Conservation (phyloP, 53 echinoderm and acorn worm genomes). For the Temnopleurus reevesii region DNA sequence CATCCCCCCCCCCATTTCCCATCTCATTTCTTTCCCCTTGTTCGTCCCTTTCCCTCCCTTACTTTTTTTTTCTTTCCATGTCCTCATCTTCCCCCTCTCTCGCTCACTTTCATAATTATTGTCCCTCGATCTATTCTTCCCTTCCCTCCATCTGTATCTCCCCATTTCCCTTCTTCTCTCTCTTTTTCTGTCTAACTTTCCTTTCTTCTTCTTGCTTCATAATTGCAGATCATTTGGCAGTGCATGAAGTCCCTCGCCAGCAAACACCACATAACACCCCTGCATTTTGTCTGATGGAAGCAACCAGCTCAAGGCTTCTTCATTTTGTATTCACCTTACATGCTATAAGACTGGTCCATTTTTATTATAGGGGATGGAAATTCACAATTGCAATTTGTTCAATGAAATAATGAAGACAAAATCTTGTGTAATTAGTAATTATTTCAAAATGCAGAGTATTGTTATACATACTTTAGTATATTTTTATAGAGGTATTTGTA, state of each 20-base stretch:
- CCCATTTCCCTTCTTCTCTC: neutral
- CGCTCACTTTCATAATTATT: neutral
- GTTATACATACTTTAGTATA: neutral
- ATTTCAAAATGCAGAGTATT: neutral
- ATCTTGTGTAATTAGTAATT: neutral
- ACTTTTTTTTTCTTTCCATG: neutral
- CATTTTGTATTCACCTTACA: neutral
- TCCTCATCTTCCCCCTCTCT: neutral
- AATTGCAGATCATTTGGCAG: constrained; percentile 19
- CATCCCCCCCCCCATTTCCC: constrained; percentile 52
- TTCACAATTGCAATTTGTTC: neutral
- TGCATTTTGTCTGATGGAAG: neutral
- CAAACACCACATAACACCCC: constrained; percentile 31
- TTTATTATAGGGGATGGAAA: neutral
- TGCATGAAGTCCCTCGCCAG: constrained; percentile 29
- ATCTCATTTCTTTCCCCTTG: neutral
- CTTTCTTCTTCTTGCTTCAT: neutral
- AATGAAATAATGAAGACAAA: neutral
- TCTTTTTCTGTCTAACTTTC: neutral
- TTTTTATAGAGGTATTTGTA: constrained; percentile 7
- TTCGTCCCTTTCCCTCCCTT: neutral
- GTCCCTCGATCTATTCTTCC: neutral
- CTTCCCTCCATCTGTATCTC: neutral
- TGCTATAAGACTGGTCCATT: neutral
- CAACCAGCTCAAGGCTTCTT: neutral